Evolutionary conservation across 2,888 invertebrate species (phyloP), one percentile per base, ranked within the genome.

Genomic region (Eustalomyia histrio): DNA sequence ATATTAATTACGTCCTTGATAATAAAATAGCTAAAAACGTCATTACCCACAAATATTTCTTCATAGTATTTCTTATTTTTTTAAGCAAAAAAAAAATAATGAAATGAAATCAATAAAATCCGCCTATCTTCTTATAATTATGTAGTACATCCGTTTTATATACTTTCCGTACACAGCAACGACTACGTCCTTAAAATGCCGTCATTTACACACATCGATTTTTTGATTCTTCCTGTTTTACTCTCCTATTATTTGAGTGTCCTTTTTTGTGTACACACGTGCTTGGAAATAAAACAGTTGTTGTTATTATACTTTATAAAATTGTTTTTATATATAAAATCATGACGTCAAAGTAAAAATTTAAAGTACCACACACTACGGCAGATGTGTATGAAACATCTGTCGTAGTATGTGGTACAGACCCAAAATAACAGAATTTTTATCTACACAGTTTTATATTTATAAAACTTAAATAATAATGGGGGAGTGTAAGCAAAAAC

Each of bases 291-390:
- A 53, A 24, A 64, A 50, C 33, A 16, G 43, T 69, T 81, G 68
- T 29, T 29, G 29, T 29, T 29, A 7, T 29, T 29, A 29, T 29
- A 29, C 29, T 29, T 29, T 21, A 21, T 21, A 21, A 4, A 3
- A 21, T 21, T 21, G 21, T 21, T 21, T 21, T 21, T 4, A 21
- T 21, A 69, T 64, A 80, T 80, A 80, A 79, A 74, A 83, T 80
- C 83, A 85, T 87, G 87, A 87, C 87, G 87, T 87, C 87, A 87
- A 88, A 84, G 85, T 82, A 85, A 81, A 84, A 88, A 85, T 79
- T 84, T 80, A 85, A 86, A 71, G 72, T 83, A 12, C 9, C 17
- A 29, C n/a, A 35, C 58, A 29, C 29, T 29, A 7, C 7, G 29
- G 7, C 1, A 29, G 3, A 29, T 29, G 7, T 1, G 1, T 7